These are phyloP conservation scores for Amphimedon queenslandica DNA, from an alignment of 37 sponge, comb jelly and placozoan species.

Conservation along the genomic window DNA sequence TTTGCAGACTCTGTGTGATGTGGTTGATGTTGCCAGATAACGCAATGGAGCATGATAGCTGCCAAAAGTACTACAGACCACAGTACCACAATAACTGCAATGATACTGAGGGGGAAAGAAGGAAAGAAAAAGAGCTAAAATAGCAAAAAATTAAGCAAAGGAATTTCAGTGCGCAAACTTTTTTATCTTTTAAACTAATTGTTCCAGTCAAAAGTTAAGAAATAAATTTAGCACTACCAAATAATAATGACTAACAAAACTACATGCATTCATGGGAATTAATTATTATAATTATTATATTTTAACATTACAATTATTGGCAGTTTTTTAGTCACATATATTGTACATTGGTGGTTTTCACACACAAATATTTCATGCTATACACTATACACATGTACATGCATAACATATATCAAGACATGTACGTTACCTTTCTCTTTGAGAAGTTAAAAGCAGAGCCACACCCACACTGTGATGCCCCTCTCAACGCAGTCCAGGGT, in stretches of 20 bases:
- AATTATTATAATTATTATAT: no score
- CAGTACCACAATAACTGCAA: slow-evolving; percentile 58
- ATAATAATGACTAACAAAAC: no score
- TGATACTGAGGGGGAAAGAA: slow-evolving; percentile 46
- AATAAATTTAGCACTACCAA: no score
- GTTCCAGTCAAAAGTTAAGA: no score
- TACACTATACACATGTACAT: not conserved
- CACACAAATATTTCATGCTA: not conserved
- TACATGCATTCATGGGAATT: no score
- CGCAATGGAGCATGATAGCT: slow-evolving; percentile 42
- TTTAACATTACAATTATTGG: no score
- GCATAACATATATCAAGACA: not conserved
- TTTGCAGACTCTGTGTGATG: slow-evolving; percentile 55
- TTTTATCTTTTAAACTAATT: no score
- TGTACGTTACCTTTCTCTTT: slow-evolving; percentile 18
- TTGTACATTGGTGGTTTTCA: no score
- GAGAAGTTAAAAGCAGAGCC: slow-evolving; percentile 33
- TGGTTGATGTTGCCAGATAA: slow-evolving; percentile 20
- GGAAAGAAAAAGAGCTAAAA: not conserved
- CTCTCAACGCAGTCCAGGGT: slow-evolving; percentile 37
- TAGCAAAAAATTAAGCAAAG: not conserved
- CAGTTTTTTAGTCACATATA: not conserved
- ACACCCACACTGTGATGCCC: slow-evolving; percentile 26
- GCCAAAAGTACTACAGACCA: slow-evolving; percentile 44
- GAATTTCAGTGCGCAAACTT: not conserved